Evolutionary conservation across 2,888 invertebrate species (phyloP).

Genomic region (Drosophila ochracea): DNA sequence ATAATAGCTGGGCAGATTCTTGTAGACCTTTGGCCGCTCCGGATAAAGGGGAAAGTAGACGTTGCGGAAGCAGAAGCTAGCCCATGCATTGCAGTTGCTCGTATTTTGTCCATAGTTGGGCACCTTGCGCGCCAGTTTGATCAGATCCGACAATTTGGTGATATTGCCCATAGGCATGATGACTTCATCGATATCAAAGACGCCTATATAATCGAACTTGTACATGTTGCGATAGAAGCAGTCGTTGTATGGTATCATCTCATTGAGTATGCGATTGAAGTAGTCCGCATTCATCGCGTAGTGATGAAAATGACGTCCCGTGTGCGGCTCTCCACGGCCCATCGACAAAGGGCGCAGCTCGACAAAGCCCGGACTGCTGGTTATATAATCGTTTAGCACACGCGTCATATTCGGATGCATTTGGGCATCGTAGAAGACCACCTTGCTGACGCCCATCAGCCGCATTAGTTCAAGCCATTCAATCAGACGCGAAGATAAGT

Average conservation of each 20-base stretch:
- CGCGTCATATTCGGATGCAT: constrained; percentile 95
- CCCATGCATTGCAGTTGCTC: constrained; percentile 48
- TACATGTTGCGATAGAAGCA: constrained; percentile 97
- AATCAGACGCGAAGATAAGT: constrained; percentile 93
- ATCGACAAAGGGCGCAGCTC: constrained; percentile 92
- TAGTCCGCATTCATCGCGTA: constrained; percentile 93
- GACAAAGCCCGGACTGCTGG: constrained; percentile 86
- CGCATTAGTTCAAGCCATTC: constrained; percentile 96
- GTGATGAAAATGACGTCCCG: constrained; percentile 93
- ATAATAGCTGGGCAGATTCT: constrained; percentile 92
- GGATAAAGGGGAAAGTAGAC: constrained; percentile 95
- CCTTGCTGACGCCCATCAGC: constrained; percentile 94
- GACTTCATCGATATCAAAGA: constrained; percentile 96
- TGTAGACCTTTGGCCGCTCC: constrained; percentile 90
- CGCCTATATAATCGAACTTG: constrained; percentile 93
- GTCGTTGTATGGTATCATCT: constrained; percentile 97
- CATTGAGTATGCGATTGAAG: constrained; percentile 95
- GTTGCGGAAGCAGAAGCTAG: constrained; percentile 93
- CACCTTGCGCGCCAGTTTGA: constrained; percentile 87
- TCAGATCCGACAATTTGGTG: constrained; percentile 90
- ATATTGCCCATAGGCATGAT: constrained; percentile 92
- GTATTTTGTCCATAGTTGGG: constrained; percentile 86
- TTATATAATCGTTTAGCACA: constrained; percentile 88
- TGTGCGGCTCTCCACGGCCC: constrained; percentile 94
- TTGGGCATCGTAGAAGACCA: constrained; percentile 94